These are phyloP conservation scores for Scaptomyza cyrtandrae DNA, from an alignment of 2,888 invertebrate species.

Conservation along the genomic window DNA sequence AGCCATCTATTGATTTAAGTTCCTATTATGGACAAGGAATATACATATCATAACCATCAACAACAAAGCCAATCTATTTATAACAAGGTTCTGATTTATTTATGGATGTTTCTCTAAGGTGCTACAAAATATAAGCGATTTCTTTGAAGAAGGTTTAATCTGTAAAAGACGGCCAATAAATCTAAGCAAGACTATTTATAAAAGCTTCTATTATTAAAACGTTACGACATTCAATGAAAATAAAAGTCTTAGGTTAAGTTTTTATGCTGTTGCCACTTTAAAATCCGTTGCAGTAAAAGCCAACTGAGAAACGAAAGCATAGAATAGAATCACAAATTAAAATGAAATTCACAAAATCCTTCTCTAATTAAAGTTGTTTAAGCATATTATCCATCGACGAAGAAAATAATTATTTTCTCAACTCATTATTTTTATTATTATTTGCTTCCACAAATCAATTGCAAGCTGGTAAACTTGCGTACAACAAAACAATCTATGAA, in stretches of 20 bases:
- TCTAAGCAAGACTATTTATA: background rate
- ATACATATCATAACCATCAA: background rate
- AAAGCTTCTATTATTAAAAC: background rate
- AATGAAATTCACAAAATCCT: too few species aligned
- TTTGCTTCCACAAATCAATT: background rate
- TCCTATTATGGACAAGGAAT: conserved; percentile 15
- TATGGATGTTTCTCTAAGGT: background rate
- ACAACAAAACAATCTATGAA: background rate
- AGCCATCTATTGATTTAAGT: conserved; percentile 33
- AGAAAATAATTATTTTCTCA: background rate
- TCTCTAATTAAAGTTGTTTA: background rate
- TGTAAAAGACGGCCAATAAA: background rate
- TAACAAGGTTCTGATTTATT: background rate
- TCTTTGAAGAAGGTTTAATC: background rate
- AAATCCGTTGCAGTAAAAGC: too few species aligned
- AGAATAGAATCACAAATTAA: too few species aligned
- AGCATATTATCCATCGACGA: too few species aligned
- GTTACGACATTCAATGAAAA: background rate
- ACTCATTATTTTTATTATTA: background rate
- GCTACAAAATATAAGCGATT: background rate
- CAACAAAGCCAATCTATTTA: background rate
- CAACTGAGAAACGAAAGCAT: too few species aligned
- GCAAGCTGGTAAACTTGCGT: background rate
- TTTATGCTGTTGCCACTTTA: too few species aligned
- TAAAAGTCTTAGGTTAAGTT: background rate